phyloP scores from a whole-genome alignment of 2,888 invertebrate genomes.

The Torymus auratus region DNA sequence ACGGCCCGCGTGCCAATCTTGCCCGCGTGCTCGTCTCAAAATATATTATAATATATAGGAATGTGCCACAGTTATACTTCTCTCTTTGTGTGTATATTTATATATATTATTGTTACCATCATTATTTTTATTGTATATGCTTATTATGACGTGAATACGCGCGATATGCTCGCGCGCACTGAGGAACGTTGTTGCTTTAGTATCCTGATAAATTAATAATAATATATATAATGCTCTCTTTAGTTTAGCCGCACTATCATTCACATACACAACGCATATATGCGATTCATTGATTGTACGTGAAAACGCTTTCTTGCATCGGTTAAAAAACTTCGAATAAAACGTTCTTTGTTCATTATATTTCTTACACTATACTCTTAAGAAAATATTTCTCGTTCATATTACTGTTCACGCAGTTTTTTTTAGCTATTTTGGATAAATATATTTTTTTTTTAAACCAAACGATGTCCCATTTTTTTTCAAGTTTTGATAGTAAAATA shows the following conservation, averaged over 20 bases:
- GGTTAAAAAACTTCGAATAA: background rate
- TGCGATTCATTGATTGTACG: conserved; percentile 7
- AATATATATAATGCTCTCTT: conserved; percentile 1
- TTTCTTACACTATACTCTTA: background rate
- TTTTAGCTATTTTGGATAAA: background rate
- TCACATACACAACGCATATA: background rate
- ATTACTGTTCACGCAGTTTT: conserved; percentile 6
- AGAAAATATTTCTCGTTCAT: conserved; percentile 4
- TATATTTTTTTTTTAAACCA: no score
- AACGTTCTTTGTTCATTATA: background rate
- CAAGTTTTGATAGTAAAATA: conserved; percentile 1
- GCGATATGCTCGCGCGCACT: background rate
- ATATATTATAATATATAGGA: conserved; percentile 51
- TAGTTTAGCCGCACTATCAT: background rate
- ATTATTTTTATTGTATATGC: no score
- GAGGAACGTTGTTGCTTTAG: conserved; percentile 42
- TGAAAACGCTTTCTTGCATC: background rate
- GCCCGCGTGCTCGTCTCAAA: conserved; percentile 31
- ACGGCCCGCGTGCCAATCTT: conserved; percentile 6
- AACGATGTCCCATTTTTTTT: no score
- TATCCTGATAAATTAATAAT: conserved; percentile 20
- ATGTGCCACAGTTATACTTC: conserved; percentile 37
- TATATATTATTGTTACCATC: background rate
- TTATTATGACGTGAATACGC: conserved; percentile 16
- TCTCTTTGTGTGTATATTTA: conserved; percentile 16